Base-by-base conservation (phyloP, 2,113 vertebrate genomes). In the Etheostoma cragini region DNA sequence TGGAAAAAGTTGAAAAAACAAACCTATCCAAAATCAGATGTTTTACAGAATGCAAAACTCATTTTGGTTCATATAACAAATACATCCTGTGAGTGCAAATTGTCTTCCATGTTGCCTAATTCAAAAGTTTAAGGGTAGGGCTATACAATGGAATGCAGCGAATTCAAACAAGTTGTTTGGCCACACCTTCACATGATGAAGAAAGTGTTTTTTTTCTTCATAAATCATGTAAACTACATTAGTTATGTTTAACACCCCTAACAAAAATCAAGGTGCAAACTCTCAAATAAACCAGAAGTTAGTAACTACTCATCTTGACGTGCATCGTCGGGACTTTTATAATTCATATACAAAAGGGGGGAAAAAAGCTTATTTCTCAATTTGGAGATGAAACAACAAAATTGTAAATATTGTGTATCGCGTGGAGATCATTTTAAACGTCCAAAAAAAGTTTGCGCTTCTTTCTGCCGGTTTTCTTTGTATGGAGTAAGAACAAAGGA, bases 401-500 rank as follows among this genome's bases (percentile, higher is more conserved):
- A 6, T 13, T 35, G 0, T 24, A 80, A 80, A 73, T 56, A 46
- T 72, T 77, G 70, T 26, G 3, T 4, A 38, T 47, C 24, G 6
- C 1, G 14, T 75, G 15, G 42, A 73, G 58, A 79, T 53, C 14
- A 67, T 63, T 68, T 69, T 4, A 19, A 16, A 16, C 38, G 21
- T 22, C n/a, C 2, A 3, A 22, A 38, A 75, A 72, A 85, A 83
- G 85, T 87, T 81, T 76, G 74, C 61, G 82, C 72, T 79, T 17
- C 53, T 89, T 75, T 93, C 76, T 85, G 67, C 52, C 67, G 83
- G 13, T 85, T 83, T 89, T 91, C 87, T 91, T 90, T 84, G 89
- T 90, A 90, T 83, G 84, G 60, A 71, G 74, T 67, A 92, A 94
- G 94, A 95, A 95, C 94, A 95, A 96, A 95, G 94, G 92, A 91